Conservation (phyloP, 1,140 invertebrate species). For the Penaeus indicus region DNA sequence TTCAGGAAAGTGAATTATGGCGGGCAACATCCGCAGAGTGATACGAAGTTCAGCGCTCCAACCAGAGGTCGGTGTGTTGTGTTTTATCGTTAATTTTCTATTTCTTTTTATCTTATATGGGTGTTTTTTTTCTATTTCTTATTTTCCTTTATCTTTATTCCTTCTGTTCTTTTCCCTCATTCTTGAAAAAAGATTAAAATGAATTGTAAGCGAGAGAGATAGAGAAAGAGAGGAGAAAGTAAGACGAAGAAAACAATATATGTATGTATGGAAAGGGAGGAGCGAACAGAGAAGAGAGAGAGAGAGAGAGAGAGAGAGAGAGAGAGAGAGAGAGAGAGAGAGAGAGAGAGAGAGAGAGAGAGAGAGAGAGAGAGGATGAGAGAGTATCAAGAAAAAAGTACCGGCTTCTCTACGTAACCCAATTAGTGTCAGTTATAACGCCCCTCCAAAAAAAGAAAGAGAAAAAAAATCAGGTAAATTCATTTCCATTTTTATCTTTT, state of each 20-base stretch:
- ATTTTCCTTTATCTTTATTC: background rate
- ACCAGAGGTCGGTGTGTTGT: background rate
- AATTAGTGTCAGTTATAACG: too few relatives aligned
- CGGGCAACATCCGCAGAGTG: background rate
- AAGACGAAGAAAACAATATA: background rate
- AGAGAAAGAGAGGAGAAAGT: background rate
- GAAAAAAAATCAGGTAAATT: too few relatives aligned
- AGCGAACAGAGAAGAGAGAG: background rate
- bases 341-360: background rate
- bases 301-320: background rate
- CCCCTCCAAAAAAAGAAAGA: too few relatives aligned
- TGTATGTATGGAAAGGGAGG: background rate
- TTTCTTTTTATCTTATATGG: too few relatives aligned
- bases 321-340: background rate
- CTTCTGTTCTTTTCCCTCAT: background rate
- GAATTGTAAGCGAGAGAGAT: background rate
- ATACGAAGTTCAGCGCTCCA: background rate
- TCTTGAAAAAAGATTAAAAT: too few relatives aligned
- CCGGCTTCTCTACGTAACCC: too few relatives aligned
- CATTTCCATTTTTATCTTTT: too few relatives aligned
- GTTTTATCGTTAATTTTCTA: too few relatives aligned
- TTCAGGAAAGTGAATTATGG: constrained; percentile 23
- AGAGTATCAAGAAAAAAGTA: background rate
- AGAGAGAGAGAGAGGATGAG: background rate
- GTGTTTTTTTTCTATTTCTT: background rate